Percentiles rank a stretch among this genome's conserved stretches.
Conservation (phyloP, 1,140 invertebrate species). For the Halyomorpha halys region DNA sequence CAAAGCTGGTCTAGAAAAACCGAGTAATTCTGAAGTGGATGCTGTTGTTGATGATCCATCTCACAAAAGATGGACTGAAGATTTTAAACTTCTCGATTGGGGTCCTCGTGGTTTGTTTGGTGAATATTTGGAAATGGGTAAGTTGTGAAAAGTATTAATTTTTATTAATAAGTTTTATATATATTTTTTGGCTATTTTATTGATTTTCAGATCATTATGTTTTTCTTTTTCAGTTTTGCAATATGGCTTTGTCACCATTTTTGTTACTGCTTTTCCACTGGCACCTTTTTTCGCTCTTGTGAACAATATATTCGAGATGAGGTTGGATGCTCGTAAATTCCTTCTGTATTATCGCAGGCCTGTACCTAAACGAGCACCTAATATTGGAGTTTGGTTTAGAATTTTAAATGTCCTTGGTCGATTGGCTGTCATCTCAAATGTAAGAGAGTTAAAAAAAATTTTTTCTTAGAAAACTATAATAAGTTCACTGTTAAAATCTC, state of each 20-base stretch:
- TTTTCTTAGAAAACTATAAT: too few relatives aligned
- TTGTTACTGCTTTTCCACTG: constrained; percentile 80
- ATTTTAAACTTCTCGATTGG: constrained; percentile 83
- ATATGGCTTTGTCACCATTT: constrained; percentile 84
- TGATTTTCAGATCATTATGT: background rate
- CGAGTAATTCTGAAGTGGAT: constrained; percentile 27
- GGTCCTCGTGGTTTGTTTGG: constrained; percentile 84
- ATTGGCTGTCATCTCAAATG: constrained; percentile 86
- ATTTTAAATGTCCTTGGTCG: constrained; percentile 84
- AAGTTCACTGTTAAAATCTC: too few relatives aligned
- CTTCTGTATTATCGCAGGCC: constrained; percentile 53
- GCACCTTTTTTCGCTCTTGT: constrained; percentile 78
- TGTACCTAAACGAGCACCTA: constrained; percentile 68
- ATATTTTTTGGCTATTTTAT: background rate
- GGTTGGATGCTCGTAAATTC: constrained; percentile 77
- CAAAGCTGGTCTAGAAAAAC: constrained; percentile 34
- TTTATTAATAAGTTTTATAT: background rate
- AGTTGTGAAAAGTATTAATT: constrained; percentile 27
- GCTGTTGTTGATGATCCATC: constrained; percentile 31
- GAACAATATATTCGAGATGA: constrained; percentile 83
- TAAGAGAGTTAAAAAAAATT: constrained; percentile 52
- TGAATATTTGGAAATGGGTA: constrained; percentile 96
- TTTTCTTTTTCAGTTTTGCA: constrained; percentile 56
- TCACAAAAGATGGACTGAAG: constrained; percentile 71
- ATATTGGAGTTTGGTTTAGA: constrained; percentile 87